Evolutionary conservation across 2,797 vertebrate genomes (phyloP).

Genomic region (Yasuhikotakia modesta): DNA sequence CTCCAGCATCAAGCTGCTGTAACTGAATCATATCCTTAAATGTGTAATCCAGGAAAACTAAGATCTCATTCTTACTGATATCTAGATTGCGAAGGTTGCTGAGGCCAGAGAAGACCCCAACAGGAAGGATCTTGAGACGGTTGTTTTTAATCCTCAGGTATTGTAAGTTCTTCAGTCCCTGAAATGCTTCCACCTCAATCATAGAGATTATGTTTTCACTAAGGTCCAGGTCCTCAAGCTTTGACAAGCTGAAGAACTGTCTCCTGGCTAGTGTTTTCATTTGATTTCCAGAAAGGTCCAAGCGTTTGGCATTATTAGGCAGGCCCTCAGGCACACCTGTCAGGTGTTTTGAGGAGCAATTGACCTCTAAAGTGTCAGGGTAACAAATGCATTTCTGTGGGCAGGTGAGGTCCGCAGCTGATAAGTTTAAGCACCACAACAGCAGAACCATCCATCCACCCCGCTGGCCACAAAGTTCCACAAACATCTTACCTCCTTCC

Average conservation of each 20-base stretch:
- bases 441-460: slow-evolving; percentile 72
- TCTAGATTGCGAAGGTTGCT: slow-evolving; percentile 79
- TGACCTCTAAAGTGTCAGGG: slow-evolving; percentile 75
- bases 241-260: slow-evolving; percentile 80
- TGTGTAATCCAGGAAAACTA: slow-evolving; percentile 87
- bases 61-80: slow-evolving; percentile 87
- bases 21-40: slow-evolving; percentile 82
- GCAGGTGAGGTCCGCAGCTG: slow-evolving; percentile 64
- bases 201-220: slow-evolving; percentile 83
- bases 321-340: slow-evolving; percentile 80
- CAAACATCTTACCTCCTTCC: slow-evolving; percentile 78
- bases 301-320: slow-evolving; percentile 72
- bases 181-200: slow-evolving; percentile 86
- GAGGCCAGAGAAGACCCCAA: slow-evolving; percentile 83
- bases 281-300: slow-evolving; percentile 85
- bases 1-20: slow-evolving; percentile 81
- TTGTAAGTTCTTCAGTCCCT: slow-evolving; percentile 79
- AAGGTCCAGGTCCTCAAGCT: slow-evolving; percentile 85
- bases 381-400: slow-evolving; percentile 80
- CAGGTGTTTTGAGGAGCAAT: slow-evolving; percentile 82
- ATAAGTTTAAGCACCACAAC: slow-evolving; percentile 67
- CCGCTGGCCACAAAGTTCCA: slow-evolving; percentile 75
- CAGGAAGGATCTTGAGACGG: slow-evolving; percentile 83
- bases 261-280: slow-evolving; percentile 82
- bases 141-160: slow-evolving; percentile 82